These are phyloP conservation scores for Streptopelia turtur DNA, from an alignment of 2,797 vertebrate species.

Conservation along the genomic window DNA sequence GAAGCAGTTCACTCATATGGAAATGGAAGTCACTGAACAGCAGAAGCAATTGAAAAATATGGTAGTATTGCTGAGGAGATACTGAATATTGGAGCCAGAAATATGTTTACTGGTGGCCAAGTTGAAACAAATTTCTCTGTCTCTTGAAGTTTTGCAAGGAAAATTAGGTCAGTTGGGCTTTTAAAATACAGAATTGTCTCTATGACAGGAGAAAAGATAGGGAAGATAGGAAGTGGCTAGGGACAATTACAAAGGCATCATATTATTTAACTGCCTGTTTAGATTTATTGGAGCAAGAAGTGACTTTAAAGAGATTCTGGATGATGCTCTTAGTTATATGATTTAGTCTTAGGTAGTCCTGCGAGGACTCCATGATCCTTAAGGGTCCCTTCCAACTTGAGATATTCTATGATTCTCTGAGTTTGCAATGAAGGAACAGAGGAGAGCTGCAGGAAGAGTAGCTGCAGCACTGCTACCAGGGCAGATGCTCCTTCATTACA, in stretches of 20 bases:
- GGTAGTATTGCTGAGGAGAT: neutral
- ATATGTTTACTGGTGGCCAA: neutral
- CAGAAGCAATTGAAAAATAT: neutral
- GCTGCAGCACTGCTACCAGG: neutral
- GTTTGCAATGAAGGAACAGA: neutral
- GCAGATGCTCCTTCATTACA: neutral
- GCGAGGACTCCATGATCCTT: too few relatives aligned
- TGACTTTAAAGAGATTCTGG: too few relatives aligned
- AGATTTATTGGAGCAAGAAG: neutral
- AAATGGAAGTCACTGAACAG: neutral
- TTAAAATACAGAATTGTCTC: neutral
- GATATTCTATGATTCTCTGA: too few relatives aligned
- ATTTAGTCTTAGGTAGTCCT: too few relatives aligned
- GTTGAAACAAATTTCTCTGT: neutral
- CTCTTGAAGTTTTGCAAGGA: neutral
- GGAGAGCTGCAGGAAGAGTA: neutral
- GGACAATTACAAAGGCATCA: neutral
- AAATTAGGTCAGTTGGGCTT: neutral
- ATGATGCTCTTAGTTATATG: too few relatives aligned
- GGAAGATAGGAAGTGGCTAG: neutral
- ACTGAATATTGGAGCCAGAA: neutral
- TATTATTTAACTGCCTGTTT: neutral
- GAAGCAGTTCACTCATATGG: neutral
- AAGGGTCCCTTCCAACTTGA: too few relatives aligned
- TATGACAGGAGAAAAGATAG: neutral